phyloP scores from a whole-genome alignment of 2,113 vertebrate genomes.

The Oncorhynchus kisutch region DNA sequence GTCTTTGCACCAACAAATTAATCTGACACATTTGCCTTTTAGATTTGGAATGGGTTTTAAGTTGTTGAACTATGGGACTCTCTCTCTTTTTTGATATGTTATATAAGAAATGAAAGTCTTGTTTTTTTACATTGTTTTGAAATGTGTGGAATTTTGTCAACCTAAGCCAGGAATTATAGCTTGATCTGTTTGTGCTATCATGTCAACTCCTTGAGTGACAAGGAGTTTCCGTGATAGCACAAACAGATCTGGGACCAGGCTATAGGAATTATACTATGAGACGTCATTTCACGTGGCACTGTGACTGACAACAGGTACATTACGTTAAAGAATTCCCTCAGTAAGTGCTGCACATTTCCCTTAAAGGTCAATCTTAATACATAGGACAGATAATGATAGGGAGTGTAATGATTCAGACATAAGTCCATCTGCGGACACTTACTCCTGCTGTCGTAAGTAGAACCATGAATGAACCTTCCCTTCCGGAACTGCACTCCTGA shows the following conservation, averaged over 20 bases:
- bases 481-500: conserved; percentile 6
- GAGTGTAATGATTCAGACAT: conserved; percentile 23
- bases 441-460: no score
- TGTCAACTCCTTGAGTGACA: no score
- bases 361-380: background rate
- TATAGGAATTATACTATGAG: no score
- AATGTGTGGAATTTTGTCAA: no score
- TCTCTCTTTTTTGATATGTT: background rate
- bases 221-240: no score
- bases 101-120: background rate
- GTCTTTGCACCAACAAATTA: background rate
- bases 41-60: background rate
- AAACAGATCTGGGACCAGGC: no score
- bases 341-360: background rate
- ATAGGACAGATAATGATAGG: conserved; percentile 12
- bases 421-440: conserved; percentile 24
- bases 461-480: conserved; percentile 11
- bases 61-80: background rate
- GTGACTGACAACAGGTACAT: background rate
- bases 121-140: background rate
- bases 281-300: background rate
- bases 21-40: background rate
- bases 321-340: background rate
- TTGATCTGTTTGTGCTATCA: no score
- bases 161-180: no score